Conservation (phyloP, 2,113 vertebrate species). For the Podilymbus podiceps region DNA sequence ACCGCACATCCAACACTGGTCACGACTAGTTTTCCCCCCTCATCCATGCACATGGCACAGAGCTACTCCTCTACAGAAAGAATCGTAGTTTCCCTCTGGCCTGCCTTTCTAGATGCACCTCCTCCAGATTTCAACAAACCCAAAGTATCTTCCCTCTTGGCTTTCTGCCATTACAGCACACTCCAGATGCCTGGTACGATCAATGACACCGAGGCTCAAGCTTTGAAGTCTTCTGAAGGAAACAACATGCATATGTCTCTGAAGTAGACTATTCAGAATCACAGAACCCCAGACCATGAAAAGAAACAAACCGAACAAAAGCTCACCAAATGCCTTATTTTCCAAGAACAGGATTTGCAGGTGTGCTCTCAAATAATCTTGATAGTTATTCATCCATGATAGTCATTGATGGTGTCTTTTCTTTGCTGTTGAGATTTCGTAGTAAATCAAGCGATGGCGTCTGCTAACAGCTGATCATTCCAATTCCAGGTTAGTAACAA, state of each 20-base stretch:
- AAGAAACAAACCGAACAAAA: neutral
- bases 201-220: neutral
- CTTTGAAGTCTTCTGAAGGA: neutral
- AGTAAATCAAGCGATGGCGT: neutral
- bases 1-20: neutral
- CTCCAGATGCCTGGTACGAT: neutral
- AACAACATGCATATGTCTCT: neutral
- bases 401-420: neutral
- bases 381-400: neutral
- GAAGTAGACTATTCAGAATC: neutral
- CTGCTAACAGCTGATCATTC: neutral
- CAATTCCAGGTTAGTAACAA: neutral
- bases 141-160: neutral
- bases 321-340: neutral
- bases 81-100: neutral
- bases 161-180: neutral
- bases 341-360: neutral
- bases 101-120: neutral
- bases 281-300: neutral
- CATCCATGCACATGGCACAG: fast-evolving
- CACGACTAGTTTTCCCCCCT: neutral
- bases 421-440: neutral
- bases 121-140: neutral
- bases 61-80: neutral
- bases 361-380: neutral